Evolutionary conservation across 2,888 invertebrate species (phyloP), one percentile per base, ranked within the genome.

Genomic region (Mimas tiliae): DNA sequence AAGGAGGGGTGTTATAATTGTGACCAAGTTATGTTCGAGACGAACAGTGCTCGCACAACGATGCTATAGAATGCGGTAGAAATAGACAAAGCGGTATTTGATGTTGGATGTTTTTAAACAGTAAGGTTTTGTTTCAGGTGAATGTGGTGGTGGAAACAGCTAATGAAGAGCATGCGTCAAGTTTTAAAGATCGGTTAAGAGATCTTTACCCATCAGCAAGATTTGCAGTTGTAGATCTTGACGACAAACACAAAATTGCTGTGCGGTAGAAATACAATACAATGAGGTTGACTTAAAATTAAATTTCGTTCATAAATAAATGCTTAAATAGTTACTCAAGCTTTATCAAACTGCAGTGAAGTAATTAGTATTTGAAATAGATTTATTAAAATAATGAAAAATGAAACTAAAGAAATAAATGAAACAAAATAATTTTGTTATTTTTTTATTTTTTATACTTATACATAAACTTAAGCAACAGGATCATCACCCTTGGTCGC

Each of bases 401-500:
- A n/a, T n/a, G n/a, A n/a, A n/a, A n/a, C n/a, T 38, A 45, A 12
- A 14, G 7, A 62, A 70, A 70, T 55, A 62, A 69, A 70, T 72
- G 68, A 72, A 74, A 71, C 74, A 45, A 67, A 67, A 50, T 52
- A 27, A 65, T 12, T 69, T 72, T 74, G 72, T 72, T 71, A 71
- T 82, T 87, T 89, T 83, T 86, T 87, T 84, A 83, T 89, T 88
- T 89, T 90, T 88, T 85, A 72, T 84, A 83, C 89, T 91, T 90
- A 91, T 83, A 76, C 86, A 88, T 90, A 84, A 87, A 76, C 68
- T 95, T 96, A 97, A 80, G 96, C 96, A 83, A 94, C 95, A 70
- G 96, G 96, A 86, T 98, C 98, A 86, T 98, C 98, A 80, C 97
- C 98, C 95, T 99, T 99, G 55, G 98, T 99, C 67, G 98, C 97